phyloP scores from a whole-genome alignment of 2,113 vertebrate genomes.

The Peucedramus taeniatus region DNA sequence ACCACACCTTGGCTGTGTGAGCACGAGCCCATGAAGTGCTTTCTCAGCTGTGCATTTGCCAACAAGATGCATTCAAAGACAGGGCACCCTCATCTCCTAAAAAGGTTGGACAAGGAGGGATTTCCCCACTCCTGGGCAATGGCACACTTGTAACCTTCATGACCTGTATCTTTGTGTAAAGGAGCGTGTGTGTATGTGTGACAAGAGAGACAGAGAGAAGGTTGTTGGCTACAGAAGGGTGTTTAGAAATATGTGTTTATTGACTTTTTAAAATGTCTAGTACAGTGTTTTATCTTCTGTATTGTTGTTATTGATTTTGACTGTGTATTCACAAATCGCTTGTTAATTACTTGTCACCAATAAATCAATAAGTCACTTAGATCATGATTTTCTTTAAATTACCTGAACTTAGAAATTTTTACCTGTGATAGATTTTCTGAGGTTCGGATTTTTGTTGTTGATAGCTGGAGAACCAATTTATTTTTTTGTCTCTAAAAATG shows the following conservation, averaged over 20 bases:
- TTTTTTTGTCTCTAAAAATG: not conserved
- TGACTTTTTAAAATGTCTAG: not conserved
- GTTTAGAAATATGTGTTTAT: not conserved
- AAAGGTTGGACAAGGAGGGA: not conserved
- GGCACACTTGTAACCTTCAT: not conserved
- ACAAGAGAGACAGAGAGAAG: not conserved
- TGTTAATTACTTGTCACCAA: not conserved
- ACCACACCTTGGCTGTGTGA: rapidly evolving
- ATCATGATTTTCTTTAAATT: not conserved
- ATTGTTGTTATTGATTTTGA: not conserved
- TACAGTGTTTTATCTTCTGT: not conserved
- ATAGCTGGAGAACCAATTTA: not conserved
- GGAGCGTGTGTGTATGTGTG: not conserved
- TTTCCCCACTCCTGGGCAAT: rapidly evolving
- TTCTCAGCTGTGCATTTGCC: rapidly evolving
- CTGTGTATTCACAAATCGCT: not conserved
- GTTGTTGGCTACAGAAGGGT: not conserved
- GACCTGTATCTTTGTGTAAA: not conserved
- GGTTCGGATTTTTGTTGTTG: not conserved
- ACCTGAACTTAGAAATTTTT: not conserved
- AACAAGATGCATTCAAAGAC: not conserved
- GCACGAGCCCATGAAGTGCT: rapidly evolving
- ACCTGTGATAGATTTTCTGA: not conserved
- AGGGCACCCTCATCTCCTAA: not conserved
- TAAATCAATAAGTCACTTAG: not conserved